These are phyloP conservation scores for Bungarus multicinctus DNA, from an alignment of 2,113 vertebrate species.

Conservation along the genomic window DNA sequence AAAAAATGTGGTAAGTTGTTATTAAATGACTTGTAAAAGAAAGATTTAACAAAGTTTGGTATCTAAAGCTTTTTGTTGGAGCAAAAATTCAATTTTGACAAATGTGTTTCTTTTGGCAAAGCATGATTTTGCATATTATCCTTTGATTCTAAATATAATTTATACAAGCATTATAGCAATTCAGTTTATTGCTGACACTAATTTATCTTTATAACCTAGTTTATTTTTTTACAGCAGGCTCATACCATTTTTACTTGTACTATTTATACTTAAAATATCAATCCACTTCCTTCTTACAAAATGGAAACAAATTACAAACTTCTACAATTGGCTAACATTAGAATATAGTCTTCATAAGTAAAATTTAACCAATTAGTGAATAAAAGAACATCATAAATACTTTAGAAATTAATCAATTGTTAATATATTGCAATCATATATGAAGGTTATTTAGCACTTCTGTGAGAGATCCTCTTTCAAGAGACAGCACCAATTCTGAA, in stretches of 20 bases:
- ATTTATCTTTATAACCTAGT: background rate
- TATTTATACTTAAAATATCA: background rate
- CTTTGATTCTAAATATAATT: background rate
- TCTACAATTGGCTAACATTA: background rate
- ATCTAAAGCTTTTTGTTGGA: conserved; percentile 11
- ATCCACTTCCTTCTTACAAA: background rate
- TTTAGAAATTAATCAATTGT: background rate
- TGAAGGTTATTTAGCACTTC: background rate
- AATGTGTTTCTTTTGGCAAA: conserved; percentile 8
- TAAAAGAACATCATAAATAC: background rate
- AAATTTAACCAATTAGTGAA: background rate
- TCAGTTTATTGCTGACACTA: background rate
- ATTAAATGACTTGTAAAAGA: conserved; percentile 49
- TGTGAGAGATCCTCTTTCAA: background rate
- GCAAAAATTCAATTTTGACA: conserved; percentile 3
- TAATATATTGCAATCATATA: background rate
- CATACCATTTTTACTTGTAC: background rate
- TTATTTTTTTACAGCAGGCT: background rate
- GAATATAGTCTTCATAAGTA: background rate
- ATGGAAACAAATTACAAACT: background rate
- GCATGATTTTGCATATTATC: background rate
- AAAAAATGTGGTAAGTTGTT: conserved; percentile 20
- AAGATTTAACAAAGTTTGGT: conserved; percentile 38
- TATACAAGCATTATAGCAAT: background rate
- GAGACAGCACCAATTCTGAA: background rate